These are phyloP conservation scores for Isurus oxyrinchus DNA, from an alignment of 2,113 vertebrate species.

Conservation along the genomic window DNA sequence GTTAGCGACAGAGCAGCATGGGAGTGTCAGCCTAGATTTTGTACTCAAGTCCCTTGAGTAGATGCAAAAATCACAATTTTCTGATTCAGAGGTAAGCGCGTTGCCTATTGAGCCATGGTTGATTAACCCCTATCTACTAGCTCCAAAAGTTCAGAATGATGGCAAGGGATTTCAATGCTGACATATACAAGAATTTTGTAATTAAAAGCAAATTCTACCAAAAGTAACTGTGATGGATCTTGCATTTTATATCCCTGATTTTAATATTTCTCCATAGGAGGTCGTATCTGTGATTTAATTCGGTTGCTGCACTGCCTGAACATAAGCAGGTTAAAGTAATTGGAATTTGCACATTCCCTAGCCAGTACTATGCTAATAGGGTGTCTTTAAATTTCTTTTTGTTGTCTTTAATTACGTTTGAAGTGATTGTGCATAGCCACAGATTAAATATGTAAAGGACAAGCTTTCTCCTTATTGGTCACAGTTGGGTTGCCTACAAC, in stretches of 20 bases:
- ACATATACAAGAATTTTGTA: neutral
- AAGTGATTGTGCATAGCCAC: neutral
- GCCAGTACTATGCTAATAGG: neutral
- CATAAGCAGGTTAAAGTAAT: neutral
- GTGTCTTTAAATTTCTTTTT: neutral
- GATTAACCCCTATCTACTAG: neutral
- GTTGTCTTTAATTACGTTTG: neutral
- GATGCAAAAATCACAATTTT: neutral
- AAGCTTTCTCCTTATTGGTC: neutral
- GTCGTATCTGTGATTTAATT: neutral
- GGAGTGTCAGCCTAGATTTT: neutral
- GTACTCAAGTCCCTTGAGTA: neutral
- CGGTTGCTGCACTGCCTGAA: neutral
- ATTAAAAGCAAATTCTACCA: conserved; percentile 13
- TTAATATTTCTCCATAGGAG: neutral
- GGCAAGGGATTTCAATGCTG: neutral
- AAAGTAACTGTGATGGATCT: neutral
- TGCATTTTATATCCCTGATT: neutral
- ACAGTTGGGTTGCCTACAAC: neutral
- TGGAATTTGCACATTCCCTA: neutral
- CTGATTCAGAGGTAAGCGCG: neutral
- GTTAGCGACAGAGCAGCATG: neutral
- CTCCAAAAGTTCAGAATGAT: neutral
- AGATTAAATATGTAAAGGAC: neutral
- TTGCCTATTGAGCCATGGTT: neutral